Evolutionary conservation across 2,888 invertebrate species (phyloP).

Genomic region (Carterocephalus palaemon): DNA sequence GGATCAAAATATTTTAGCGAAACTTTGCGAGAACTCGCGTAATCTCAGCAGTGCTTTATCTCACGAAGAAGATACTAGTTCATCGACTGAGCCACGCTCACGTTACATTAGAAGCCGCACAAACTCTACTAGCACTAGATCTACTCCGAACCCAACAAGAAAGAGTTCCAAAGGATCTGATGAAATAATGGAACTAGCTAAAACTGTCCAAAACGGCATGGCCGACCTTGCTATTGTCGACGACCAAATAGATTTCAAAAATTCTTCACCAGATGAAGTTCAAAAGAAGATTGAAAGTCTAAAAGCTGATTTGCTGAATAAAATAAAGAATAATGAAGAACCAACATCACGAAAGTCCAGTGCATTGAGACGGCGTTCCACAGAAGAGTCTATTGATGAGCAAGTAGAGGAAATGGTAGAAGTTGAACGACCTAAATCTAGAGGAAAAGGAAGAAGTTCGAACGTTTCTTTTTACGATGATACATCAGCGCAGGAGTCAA

Average conservation of each 20-base stretch:
- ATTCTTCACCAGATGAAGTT: conserved; percentile 48
- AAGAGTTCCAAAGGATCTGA: conserved; percentile 60
- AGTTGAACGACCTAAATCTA: conserved; percentile 58
- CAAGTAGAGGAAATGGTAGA: conserved; percentile 44
- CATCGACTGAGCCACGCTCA: conserved; percentile 58
- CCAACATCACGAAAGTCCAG: conserved; percentile 51
- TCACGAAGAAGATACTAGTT: conserved; percentile 63
- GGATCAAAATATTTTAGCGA: conserved; percentile 57
- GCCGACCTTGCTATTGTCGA: conserved; percentile 67
- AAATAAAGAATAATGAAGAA: conserved; percentile 60
- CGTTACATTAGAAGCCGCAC: conserved; percentile 53
- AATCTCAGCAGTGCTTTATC: conserved; percentile 62
- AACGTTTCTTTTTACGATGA: conserved; percentile 55
- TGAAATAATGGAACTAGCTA: conserved; percentile 72
- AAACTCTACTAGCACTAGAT: conserved; percentile 51
- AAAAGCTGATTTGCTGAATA: conserved; percentile 62
- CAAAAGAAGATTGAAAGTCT: conserved; percentile 61
- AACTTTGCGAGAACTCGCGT: conserved; percentile 61
- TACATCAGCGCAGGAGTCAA: conserved; percentile 10
- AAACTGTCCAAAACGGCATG: conserved; percentile 78
- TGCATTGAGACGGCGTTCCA: conserved; percentile 51
- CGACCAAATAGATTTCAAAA: conserved; percentile 46
- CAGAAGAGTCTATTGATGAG: conserved; percentile 65
- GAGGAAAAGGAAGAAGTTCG: conserved; percentile 54
- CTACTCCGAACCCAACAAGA: conserved; percentile 53